Percentiles rank a stretch among this genome's conserved stretches.
These are phyloP conservation scores for Drosophila arawakana DNA, from an alignment of 1,140 invertebrate genomes.

Conservation along the genomic window DNA sequence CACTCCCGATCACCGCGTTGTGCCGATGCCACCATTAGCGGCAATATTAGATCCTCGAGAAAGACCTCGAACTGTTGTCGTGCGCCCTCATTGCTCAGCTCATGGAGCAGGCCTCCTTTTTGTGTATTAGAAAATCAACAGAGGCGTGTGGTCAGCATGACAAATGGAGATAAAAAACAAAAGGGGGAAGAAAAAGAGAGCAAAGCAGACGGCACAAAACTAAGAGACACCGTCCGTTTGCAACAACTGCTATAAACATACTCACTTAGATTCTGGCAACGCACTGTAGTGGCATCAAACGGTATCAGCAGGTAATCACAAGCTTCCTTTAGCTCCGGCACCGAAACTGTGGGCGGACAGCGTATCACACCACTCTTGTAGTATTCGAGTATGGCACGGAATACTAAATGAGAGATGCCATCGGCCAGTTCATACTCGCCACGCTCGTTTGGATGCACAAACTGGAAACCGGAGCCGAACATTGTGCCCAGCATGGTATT, in stretches of 20 bases:
- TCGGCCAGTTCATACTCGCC: constrained; percentile 99
- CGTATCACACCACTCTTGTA: constrained; percentile 95
- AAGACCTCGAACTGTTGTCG: constrained; percentile 98
- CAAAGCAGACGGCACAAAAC: constrained; percentile 63
- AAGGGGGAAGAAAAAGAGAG: constrained; percentile 27
- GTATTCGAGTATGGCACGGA: constrained; percentile 97
- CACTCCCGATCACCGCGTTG: constrained; percentile 95
- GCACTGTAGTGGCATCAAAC: constrained; percentile 97
- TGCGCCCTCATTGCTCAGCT: constrained; percentile 99
- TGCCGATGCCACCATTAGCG: constrained; percentile 97
- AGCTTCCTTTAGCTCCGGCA: constrained; percentile 98
- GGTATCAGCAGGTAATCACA: constrained; percentile 99
- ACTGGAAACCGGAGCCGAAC: constrained; percentile 97
- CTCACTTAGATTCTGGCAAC: constrained; percentile 97
- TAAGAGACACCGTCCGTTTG: constrained; percentile 55
- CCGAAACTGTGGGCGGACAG: constrained; percentile 92
- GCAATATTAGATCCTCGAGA: constrained; percentile 97
- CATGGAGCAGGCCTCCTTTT: constrained; percentile 97
- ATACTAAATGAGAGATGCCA: constrained; percentile 97
- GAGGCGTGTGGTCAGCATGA: constrained; percentile 49
- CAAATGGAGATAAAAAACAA: constrained; percentile 37
- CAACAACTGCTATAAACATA: constrained; percentile 59
- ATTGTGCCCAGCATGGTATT: constrained; percentile 98
- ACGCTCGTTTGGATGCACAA: constrained; percentile 96
- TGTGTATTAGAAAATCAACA: constrained; percentile 47